Evolutionary conservation across 2,113 vertebrate species (phyloP).

Genomic region (Ceyx melanurus): DNA sequence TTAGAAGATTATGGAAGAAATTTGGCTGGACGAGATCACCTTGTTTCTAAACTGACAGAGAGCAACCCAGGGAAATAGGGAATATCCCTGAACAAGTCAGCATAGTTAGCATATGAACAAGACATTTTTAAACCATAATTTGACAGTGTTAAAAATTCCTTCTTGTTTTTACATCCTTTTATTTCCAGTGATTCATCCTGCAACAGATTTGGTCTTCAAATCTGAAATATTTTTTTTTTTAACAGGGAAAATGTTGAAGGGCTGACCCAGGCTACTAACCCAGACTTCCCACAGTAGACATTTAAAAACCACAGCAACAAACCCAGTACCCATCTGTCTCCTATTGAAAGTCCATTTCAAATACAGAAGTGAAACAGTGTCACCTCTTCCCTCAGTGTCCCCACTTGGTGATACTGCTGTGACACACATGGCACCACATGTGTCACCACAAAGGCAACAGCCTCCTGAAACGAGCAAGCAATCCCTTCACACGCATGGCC

Average conservation of each 20-base stretch:
- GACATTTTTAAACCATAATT: background rate
- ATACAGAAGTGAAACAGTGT: no score
- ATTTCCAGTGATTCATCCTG: background rate
- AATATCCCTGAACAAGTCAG: background rate
- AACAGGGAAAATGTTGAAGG: background rate
- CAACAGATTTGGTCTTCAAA: background rate
- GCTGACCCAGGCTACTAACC: background rate
- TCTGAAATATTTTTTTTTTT: background rate
- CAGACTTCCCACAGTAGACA: background rate
- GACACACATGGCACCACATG: rapidly evolving
- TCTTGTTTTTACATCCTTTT: background rate
- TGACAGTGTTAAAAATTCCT: background rate
- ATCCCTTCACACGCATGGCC: background rate
- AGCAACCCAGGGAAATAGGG: background rate
- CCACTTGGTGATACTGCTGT: rapidly evolving
- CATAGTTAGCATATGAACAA: background rate
- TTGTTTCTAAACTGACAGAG: background rate
- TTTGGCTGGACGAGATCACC: background rate
- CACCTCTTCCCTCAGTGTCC: background rate
- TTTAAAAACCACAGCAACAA: background rate
- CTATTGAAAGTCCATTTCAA: background rate
- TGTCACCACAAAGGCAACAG: rapidly evolving
- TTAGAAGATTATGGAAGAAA: background rate
- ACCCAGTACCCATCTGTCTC: background rate
- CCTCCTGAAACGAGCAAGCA: background rate